These are phyloP conservation scores for Ceratoteleas bidentatus DNA, from an alignment of 1,140 invertebrate genomes.

Conservation along the genomic window DNA sequence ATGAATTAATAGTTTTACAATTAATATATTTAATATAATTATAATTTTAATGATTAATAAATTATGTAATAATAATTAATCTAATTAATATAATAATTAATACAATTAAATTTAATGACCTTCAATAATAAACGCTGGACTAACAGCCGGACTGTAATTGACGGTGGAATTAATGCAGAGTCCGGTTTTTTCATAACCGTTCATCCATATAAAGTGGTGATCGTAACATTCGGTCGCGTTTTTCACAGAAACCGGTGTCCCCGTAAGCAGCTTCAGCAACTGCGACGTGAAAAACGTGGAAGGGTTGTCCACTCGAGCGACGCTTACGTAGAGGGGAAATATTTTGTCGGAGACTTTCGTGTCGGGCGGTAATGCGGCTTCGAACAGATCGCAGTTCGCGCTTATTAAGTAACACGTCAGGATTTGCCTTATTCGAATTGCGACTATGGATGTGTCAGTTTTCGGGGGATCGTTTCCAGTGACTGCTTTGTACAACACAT, in stretches of 20 bases:
- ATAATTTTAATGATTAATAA: neutral
- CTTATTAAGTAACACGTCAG: slow-evolving; percentile 90
- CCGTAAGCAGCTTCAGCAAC: slow-evolving; percentile 83
- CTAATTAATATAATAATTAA: no score
- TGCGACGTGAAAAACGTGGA: slow-evolving; percentile 82
- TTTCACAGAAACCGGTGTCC: slow-evolving; percentile 75
- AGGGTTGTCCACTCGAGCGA: slow-evolving; percentile 76
- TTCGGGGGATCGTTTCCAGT: slow-evolving; percentile 49
- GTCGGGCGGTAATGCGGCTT: slow-evolving; percentile 81
- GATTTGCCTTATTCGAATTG: slow-evolving; percentile 84
- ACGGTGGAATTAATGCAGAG: slow-evolving; percentile 89
- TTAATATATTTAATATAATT: no score
- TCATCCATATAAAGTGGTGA: slow-evolving; percentile 81
- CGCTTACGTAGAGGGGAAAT: slow-evolving; percentile 84
- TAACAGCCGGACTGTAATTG: slow-evolving; percentile 87
- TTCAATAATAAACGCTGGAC: slow-evolving; percentile 89
- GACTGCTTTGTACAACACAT: slow-evolving; percentile 70
- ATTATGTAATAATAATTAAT: neutral
- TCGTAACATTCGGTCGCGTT: slow-evolving; percentile 73
- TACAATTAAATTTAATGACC: no score
- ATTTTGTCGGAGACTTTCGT: slow-evolving; percentile 71
- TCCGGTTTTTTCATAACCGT: slow-evolving; percentile 84
- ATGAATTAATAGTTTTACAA: no score
- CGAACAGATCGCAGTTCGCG: slow-evolving; percentile 87
- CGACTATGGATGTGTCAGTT: slow-evolving; percentile 27